phyloP scores from a whole-genome alignment of 2,888 invertebrate genomes.

The Brenthis daphne region DNA sequence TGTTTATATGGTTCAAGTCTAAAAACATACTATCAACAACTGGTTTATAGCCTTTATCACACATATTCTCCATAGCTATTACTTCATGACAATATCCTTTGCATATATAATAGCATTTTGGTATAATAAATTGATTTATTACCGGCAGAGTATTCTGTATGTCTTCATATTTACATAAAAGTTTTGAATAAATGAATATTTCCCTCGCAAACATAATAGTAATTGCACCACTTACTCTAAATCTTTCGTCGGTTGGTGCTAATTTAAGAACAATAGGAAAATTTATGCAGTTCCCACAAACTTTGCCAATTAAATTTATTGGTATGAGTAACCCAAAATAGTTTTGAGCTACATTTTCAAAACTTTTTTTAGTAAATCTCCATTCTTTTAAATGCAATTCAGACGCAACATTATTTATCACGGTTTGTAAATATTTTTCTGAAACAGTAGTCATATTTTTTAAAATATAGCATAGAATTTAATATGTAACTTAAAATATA shows the following conservation, averaged over 20 bases:
- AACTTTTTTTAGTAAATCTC: slow-evolving; percentile 49
- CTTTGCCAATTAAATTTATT: slow-evolving; percentile 51
- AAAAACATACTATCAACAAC: slow-evolving; percentile 54
- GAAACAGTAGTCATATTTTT: slow-evolving; percentile 25
- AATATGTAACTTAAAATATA: too few species aligned
- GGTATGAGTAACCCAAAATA: slow-evolving; percentile 71
- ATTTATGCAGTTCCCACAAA: slow-evolving; percentile 40
- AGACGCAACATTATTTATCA: slow-evolving; percentile 27
- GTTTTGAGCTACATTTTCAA: slow-evolving; percentile 66
- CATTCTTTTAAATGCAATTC: slow-evolving; percentile 44
- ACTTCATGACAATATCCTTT: slow-evolving; percentile 63
- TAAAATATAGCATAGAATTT: neutral
- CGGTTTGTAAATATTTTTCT: slow-evolving; percentile 25
- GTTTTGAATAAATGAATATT: slow-evolving; percentile 61
- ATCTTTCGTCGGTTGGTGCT: slow-evolving; percentile 68
- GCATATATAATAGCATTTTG: slow-evolving; percentile 59
- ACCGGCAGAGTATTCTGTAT: slow-evolving; percentile 47
- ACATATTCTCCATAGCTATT: slow-evolving; percentile 67
- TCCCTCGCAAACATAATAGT: slow-evolving; percentile 65
- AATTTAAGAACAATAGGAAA: slow-evolving; percentile 64
- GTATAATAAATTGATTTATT: slow-evolving; percentile 49
- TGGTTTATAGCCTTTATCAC: slow-evolving; percentile 55
- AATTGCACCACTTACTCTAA: slow-evolving; percentile 67
- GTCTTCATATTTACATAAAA: slow-evolving; percentile 54
- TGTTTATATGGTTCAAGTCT: slow-evolving; percentile 58